These are phyloP conservation scores for Arctopsyche grandis DNA, from an alignment of 1,140 invertebrate species.

Conservation along the genomic window DNA sequence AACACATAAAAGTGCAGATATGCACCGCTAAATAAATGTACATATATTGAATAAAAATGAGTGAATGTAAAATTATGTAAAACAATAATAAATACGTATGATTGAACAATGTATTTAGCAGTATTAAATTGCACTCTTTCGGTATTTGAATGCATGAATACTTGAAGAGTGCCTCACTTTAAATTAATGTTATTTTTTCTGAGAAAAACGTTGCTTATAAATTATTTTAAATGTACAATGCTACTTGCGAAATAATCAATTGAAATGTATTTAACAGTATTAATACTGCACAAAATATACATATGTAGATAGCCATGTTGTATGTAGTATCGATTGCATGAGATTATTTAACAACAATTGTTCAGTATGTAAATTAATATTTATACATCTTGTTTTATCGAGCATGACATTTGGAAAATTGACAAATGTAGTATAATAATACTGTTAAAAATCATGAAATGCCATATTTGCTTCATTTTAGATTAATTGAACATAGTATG, in stretches of 20 bases:
- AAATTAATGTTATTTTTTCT: too few species aligned
- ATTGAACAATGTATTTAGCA: conserved; percentile 5
- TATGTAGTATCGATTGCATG: too few species aligned
- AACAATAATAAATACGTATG: too few species aligned
- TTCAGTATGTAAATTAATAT: too few species aligned
- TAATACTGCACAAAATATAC: background rate
- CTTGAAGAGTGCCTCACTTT: too few species aligned
- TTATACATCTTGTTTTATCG: too few species aligned
- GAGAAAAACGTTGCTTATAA: too few species aligned
- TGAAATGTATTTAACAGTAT: conserved; percentile 19
- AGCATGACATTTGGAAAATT: too few species aligned
- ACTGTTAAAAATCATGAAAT: conserved; percentile 4
- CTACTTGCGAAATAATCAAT: background rate
- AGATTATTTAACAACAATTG: too few species aligned
- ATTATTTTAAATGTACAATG: background rate
- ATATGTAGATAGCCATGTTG: too few species aligned
- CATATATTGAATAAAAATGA: background rate
- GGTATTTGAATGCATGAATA: background rate
- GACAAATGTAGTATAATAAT: background rate
- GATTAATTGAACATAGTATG: background rate
- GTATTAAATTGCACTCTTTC: conserved; percentile 15
- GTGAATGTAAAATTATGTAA: background rate
- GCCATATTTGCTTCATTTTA: conserved; percentile 37
- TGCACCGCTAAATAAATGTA: too few species aligned
- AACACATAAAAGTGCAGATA: too few species aligned